These are phyloP conservation scores for Pica pica DNA, from an alignment of 2,113 vertebrate species.

Conservation along the genomic window DNA sequence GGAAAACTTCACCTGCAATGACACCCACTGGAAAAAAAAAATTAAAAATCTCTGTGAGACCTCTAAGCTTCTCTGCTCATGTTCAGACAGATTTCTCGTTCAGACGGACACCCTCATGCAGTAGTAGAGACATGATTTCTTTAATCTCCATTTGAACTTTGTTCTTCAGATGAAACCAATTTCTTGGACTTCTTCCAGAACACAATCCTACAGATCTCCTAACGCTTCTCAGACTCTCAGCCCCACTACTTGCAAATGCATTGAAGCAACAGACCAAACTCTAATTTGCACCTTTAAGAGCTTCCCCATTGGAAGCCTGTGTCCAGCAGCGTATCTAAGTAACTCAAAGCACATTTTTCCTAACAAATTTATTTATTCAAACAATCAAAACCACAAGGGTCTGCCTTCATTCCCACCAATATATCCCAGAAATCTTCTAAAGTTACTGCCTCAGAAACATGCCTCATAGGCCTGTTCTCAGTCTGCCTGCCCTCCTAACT, in stretches of 20 bases:
- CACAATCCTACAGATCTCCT: slow-evolving; percentile 25
- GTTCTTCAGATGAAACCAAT: slow-evolving; percentile 5
- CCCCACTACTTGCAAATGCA: background rate
- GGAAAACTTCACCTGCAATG: background rate
- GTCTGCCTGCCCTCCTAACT: background rate
- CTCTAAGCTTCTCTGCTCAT: background rate
- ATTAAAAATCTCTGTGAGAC: rapidly evolving
- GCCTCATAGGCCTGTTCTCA: background rate
- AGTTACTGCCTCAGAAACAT: background rate
- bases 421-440: background rate
- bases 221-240: background rate
- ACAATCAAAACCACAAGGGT: background rate
- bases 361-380: slow-evolving; percentile 6
- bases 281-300: slow-evolving; percentile 59
- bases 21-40: background rate
- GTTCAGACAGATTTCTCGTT: background rate
- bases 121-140: background rate
- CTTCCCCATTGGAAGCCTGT: slow-evolving; percentile 32
- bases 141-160: slow-evolving; percentile 22
- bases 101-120: background rate
- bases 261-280: slow-evolving; percentile 6
- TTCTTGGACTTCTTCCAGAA: slow-evolving; percentile 45
- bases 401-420: background rate
- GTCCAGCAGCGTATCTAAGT: background rate
- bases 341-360: slow-evolving; percentile 8